phyloP scores from a whole-genome alignment of 2,113 vertebrate genomes.

The Elanoides forficatus region DNA sequence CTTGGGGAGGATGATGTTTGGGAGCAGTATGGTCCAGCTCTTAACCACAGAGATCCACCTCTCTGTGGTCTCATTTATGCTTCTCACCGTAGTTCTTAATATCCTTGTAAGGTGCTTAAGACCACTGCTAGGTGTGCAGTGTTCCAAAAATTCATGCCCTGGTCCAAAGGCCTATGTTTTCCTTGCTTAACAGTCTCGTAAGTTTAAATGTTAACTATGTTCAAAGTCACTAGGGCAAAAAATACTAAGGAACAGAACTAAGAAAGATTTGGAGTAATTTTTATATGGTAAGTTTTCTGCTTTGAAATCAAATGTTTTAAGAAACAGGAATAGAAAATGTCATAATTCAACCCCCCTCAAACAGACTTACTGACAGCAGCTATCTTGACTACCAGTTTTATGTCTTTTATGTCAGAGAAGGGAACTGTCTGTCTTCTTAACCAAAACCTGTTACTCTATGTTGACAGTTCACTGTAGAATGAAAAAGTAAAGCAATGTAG shows the following conservation, averaged over 20 bases:
- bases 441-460: neutral
- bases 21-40: neutral
- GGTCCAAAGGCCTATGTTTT: neutral
- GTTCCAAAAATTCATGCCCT: neutral
- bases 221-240: neutral
- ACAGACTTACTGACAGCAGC: neutral
- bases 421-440: neutral
- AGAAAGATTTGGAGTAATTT: neutral
- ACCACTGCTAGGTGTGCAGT: neutral
- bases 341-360: neutral
- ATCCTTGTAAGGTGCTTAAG: neutral
- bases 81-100: neutral
- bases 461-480: neutral
- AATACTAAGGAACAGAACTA: neutral
- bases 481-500: neutral
- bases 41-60: neutral
- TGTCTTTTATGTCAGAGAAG: neutral
- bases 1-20: neutral
- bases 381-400: neutral
- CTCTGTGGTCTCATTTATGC: neutral
- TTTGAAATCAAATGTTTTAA: neutral
- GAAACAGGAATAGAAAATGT: neutral
- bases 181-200: neutral
- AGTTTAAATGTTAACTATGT: neutral
- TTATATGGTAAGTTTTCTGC: neutral